phyloP scores from a whole-genome alignment of 2,113 vertebrate genomes.

The Okapia johnstoni region DNA sequence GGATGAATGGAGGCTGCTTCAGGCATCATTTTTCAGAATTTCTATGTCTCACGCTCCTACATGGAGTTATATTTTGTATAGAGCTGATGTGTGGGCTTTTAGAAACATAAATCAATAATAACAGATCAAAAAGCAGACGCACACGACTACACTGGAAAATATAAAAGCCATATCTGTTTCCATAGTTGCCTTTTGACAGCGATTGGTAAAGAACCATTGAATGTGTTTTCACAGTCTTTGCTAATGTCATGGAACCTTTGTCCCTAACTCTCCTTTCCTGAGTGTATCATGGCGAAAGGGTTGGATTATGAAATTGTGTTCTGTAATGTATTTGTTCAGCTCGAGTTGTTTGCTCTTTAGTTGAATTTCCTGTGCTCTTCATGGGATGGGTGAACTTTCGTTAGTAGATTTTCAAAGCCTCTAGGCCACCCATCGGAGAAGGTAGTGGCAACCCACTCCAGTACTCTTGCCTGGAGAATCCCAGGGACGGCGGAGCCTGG shows the following conservation, averaged over 20 bases:
- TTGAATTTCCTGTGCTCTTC: constrained; percentile 39
- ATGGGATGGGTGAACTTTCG: constrained; percentile 56
- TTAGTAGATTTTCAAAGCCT: constrained; percentile 35
- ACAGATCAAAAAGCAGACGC: neutral
- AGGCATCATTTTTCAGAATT: neutral
- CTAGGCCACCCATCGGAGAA: accelerated
- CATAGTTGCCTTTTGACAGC: neutral
- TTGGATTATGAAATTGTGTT: neutral
- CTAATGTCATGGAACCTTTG: neutral
- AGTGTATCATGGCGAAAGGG: constrained; percentile 5
- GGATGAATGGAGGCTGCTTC: neutral
- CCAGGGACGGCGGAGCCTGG: too few species aligned
- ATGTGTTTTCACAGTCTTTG: neutral
- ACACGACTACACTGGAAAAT: neutral
- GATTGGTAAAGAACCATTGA: neutral
- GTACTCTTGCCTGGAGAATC: too few species aligned
- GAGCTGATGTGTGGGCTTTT: neutral
- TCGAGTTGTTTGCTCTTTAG: constrained; percentile 45
- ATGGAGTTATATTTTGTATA: neutral
- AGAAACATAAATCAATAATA: neutral
- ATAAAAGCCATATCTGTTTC: neutral
- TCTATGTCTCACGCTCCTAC: neutral
- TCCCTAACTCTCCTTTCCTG: neutral
- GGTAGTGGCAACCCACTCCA: too few species aligned
- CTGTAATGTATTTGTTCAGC: constrained; percentile 45